phyloP scores from a whole-genome alignment of 1,140 invertebrate species.

The Solen grandis region DNA sequence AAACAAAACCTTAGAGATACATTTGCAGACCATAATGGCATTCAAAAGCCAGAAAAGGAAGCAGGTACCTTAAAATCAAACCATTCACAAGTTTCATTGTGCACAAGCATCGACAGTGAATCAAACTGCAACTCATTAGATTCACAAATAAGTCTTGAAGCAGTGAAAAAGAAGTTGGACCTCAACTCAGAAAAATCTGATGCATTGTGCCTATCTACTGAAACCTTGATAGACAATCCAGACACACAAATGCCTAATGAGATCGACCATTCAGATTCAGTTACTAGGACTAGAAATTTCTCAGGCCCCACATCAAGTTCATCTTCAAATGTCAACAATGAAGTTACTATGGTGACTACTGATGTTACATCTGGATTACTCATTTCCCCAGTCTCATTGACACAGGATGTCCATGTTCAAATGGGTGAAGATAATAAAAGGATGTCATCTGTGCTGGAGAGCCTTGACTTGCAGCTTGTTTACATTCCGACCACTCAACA shows the following conservation, averaged over 20 bases:
- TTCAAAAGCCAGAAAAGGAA: not conserved
- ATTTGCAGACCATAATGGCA: not conserved
- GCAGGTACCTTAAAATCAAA: no score
- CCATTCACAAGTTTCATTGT: no score
- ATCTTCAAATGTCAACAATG: conserved; percentile 1
- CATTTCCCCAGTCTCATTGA: conserved; percentile 68
- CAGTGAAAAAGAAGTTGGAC: not conserved
- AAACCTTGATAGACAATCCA: conserved; percentile 48
- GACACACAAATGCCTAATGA: conserved; percentile 2
- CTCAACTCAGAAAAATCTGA: conserved; percentile 18
- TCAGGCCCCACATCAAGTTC: not conserved
- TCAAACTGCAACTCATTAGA: no score
- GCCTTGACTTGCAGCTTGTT: conserved; percentile 71
- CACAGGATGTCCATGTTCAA: conserved; percentile 72
- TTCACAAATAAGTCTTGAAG: not conserved
- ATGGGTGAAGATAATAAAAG: conserved; percentile 67
- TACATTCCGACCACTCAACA: conserved; percentile 78
- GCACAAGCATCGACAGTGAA: no score
- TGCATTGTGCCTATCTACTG: conserved; percentile 45
- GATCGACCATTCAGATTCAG: not conserved
- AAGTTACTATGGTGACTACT: conserved; percentile 34
- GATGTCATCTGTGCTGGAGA: conserved; percentile 75
- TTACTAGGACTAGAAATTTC: conserved; percentile 7
- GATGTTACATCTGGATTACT: conserved; percentile 68
- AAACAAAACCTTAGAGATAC: conserved; percentile 36